These are phyloP conservation scores for Diglossa cyanea DNA, from an alignment of 2,797 vertebrate genomes.

Conservation along the genomic window DNA sequence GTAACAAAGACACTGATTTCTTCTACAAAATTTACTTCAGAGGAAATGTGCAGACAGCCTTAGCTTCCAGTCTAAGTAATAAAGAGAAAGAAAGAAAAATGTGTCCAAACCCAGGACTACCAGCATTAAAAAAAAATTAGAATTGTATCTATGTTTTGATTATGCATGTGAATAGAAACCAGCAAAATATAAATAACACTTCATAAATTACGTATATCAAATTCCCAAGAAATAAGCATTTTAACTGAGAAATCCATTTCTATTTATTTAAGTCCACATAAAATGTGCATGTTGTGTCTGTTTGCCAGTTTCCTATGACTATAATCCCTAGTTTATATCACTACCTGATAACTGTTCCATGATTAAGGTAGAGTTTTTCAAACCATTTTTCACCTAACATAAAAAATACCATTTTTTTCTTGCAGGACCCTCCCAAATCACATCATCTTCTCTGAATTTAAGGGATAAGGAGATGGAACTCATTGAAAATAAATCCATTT, in stretches of 20 bases:
- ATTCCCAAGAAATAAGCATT: neutral
- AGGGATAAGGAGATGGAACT: neutral
- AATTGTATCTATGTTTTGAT: neutral
- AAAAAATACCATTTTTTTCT: neutral
- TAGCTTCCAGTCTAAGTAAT: neutral
- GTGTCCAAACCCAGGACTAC: neutral
- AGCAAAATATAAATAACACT: neutral
- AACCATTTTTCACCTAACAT: neutral
- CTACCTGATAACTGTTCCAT: neutral
- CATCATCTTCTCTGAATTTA: neutral
- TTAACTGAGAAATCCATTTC: neutral
- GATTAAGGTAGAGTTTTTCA: neutral
- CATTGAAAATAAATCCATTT: neutral
- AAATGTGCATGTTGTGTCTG: neutral
- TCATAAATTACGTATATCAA: neutral
- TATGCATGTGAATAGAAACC: neutral
- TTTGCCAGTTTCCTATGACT: neutral
- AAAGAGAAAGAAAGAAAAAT: neutral
- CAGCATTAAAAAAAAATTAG: slow-evolving; percentile 1
- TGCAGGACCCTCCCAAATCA: neutral
- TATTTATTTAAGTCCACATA: neutral
- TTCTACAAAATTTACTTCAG: slow-evolving; percentile 3
- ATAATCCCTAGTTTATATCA: neutral
- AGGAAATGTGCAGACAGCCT: neutral
- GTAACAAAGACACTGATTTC: neutral